Conservation (phyloP, 2,113 vertebrate species). For the Leucosticte australis region DNA sequence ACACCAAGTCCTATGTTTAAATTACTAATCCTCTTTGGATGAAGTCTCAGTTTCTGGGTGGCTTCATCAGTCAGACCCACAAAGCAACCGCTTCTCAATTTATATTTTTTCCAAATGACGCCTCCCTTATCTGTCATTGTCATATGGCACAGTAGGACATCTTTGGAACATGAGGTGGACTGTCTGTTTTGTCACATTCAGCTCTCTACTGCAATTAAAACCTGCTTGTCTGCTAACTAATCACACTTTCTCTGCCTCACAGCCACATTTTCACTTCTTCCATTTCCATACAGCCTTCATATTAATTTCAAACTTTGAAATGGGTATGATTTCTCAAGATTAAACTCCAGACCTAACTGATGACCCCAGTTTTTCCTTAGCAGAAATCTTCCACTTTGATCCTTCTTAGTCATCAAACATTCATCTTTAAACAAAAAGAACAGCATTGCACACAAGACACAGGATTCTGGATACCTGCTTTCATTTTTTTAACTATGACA, state of each 20-base stretch:
- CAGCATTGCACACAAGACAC: background rate
- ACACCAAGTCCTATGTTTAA: background rate
- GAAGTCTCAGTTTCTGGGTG: constrained; percentile 3
- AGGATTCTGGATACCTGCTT: background rate
- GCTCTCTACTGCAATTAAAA: constrained; percentile 5
- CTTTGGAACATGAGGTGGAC: background rate
- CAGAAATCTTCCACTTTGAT: background rate
- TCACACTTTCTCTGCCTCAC: background rate
- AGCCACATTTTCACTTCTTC: background rate
- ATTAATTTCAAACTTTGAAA: constrained; percentile 9
- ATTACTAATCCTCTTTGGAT: background rate
- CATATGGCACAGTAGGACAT: background rate
- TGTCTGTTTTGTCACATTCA: background rate
- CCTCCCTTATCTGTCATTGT: background rate
- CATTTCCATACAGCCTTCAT: background rate
- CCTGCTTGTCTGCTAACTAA: background rate
- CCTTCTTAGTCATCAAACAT: background rate
- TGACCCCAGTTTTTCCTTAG: background rate
- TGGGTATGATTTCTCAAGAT: background rate
- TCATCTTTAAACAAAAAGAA: background rate
- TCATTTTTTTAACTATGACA: background rate
- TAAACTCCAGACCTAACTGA: background rate
- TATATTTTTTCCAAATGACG: background rate
- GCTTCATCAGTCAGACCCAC: constrained; percentile 19
- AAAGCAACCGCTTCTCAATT: background rate